Conservation (phyloP, 2,888 invertebrate genomes). For the Steromphala cineraria region DNA sequence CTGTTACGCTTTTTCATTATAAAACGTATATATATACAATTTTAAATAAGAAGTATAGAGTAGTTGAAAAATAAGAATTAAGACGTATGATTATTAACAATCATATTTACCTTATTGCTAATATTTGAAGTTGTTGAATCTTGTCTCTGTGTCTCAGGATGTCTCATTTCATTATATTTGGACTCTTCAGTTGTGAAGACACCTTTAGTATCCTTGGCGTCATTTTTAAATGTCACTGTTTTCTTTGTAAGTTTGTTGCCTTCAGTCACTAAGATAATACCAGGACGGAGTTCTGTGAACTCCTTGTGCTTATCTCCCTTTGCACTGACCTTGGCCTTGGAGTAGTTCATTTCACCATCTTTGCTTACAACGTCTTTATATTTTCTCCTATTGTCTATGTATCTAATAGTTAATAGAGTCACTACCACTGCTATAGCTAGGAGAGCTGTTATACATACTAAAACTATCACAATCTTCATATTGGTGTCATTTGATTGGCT, state of each 20-base stretch:
- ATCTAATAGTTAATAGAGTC: conserved; percentile 37
- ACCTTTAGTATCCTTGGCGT: not conserved
- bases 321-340: not conserved
- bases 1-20: no score
- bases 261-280: conserved; percentile 1
- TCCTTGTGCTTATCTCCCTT: not conserved
- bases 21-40: no score
- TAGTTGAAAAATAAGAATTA: no score
- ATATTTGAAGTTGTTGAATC: not conserved
- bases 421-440: conserved; percentile 37
- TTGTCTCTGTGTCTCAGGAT: not conserved
- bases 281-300: not conserved
- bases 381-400: conserved; percentile 30
- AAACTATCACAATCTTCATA: conserved; percentile 39
- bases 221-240: conserved; percentile 34
- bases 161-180: conserved; percentile 12
- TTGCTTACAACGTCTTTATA: not conserved
- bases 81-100: not conserved
- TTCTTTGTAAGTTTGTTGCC: conserved; percentile 25
- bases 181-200: not conserved
- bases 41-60: no score
- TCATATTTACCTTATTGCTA: not conserved
- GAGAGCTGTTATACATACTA: conserved; percentile 39
- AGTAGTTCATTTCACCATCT: not conserved
- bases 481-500: conserved; percentile 21